These are phyloP conservation scores for Neodontobutis hainanensis DNA, from an alignment of 2,113 vertebrate genomes.

Conservation along the genomic window DNA sequence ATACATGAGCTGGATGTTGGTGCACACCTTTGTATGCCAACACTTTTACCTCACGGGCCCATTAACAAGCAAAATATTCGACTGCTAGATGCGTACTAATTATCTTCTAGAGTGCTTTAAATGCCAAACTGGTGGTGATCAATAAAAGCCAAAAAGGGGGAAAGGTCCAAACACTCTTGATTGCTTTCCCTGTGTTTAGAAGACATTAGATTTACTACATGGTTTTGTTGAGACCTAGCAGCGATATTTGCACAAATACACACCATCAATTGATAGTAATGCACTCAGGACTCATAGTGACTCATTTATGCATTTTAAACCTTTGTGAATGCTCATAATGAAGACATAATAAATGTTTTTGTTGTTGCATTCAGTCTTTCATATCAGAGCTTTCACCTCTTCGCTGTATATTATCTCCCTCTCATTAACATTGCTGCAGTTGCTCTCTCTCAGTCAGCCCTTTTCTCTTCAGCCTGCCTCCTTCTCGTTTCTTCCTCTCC, in stretches of 20 bases:
- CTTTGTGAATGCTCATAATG: neutral
- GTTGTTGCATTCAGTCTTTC: conserved; percentile 8
- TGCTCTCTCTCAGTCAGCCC: conserved; percentile 13
- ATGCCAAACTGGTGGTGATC: conserved; percentile 46
- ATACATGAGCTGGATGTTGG: neutral
- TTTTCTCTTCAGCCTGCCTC: conserved; percentile 5
- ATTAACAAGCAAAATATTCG: conserved; percentile 24
- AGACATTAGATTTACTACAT: neutral
- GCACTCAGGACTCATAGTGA: conserved; percentile 3
- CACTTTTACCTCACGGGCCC: neutral
- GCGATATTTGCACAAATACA: neutral
- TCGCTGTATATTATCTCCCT: conserved; percentile 18
- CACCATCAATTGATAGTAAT: neutral
- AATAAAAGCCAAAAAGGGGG: conserved; percentile 29
- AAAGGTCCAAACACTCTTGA: neutral
- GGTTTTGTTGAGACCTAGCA: neutral
- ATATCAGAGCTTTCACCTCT: neutral
- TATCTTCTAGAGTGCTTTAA: conserved; percentile 34
- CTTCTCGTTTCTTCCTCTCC: conserved; percentile 11
- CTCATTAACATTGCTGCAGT: conserved; percentile 40
- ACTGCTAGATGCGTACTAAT: conserved; percentile 33
- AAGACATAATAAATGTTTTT: conserved; percentile 1
- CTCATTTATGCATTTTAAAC: conserved; percentile 5
- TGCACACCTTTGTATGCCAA: neutral
- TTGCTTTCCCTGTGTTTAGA: neutral